Conservation (phyloP, 2,888 invertebrate genomes). For the Protonemura montana region DNA sequence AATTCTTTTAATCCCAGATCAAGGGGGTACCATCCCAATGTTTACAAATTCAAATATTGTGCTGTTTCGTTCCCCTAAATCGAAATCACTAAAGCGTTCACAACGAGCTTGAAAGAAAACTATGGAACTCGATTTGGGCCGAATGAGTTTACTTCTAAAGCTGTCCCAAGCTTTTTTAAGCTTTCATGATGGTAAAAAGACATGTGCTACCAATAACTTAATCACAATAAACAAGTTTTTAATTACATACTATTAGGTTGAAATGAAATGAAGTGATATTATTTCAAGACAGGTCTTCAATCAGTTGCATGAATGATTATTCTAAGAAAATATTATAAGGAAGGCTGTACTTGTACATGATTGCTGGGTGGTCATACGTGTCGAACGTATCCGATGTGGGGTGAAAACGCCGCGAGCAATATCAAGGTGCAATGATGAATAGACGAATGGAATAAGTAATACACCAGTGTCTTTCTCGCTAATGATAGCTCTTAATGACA, state of each 20-base stretch:
- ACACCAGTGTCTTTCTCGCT: slow-evolving; percentile 47
- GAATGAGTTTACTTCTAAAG: background rate
- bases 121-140: background rate
- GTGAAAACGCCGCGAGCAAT: background rate
- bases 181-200: background rate
- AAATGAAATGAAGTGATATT: background rate
- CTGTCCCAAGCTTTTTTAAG: background rate
- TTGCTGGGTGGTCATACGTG: slow-evolving; percentile 36
- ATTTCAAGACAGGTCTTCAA: background rate
- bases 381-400: slow-evolving; percentile 23
- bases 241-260: background rate
- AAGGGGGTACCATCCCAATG: background rate
- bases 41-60: slow-evolving; percentile 12
- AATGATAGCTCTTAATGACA: slow-evolving; percentile 50
- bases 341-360: background rate
- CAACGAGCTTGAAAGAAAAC: background rate
- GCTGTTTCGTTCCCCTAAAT: background rate
- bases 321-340: background rate
- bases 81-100: background rate
- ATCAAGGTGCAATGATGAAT: slow-evolving; percentile 37
- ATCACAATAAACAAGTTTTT: background rate
- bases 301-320: background rate
- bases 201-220: background rate
- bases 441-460: slow-evolving; percentile 31
- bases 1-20: background rate